These are phyloP conservation scores for Fukomys damarensis DNA, from an alignment of 2,113 vertebrate genomes.

Conservation along the genomic window DNA sequence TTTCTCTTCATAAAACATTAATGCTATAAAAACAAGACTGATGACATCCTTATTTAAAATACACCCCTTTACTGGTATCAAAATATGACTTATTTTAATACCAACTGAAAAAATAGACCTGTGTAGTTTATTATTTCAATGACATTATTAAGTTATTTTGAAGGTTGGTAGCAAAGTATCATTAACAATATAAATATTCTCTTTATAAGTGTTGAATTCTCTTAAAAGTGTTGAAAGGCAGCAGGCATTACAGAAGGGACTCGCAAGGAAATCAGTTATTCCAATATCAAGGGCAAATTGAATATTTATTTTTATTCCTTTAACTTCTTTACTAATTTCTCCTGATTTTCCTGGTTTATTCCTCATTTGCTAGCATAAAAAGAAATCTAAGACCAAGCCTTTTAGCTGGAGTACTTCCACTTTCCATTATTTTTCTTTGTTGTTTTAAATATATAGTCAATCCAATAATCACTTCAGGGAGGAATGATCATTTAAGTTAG, in stretches of 20 bases:
- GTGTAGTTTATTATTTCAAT: slow-evolving; percentile 71
- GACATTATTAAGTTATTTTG: slow-evolving; percentile 76
- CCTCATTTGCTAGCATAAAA: slow-evolving; percentile 68
- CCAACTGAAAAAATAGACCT: slow-evolving; percentile 82
- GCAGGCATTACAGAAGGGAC: slow-evolving; percentile 72
- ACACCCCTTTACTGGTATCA: slow-evolving; percentile 60
- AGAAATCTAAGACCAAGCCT: slow-evolving; percentile 39
- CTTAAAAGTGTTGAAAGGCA: slow-evolving; percentile 80
- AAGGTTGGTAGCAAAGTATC: slow-evolving; percentile 77
- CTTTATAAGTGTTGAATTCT: slow-evolving; percentile 77
- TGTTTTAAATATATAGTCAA: slow-evolving; percentile 56
- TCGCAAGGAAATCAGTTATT: slow-evolving; percentile 67
- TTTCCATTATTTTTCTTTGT: slow-evolving; percentile 60
- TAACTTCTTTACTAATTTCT: slow-evolving; percentile 69
- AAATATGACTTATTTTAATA: slow-evolving; percentile 78
- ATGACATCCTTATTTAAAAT: slow-evolving; percentile 68
- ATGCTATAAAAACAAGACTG: slow-evolving; percentile 72
- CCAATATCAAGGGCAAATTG: slow-evolving; percentile 55
- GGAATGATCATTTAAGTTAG: slow-evolving; percentile 75
- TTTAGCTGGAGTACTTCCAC: slow-evolving; percentile 67
- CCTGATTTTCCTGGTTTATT: slow-evolving; percentile 60
- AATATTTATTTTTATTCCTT: slow-evolving; percentile 72
- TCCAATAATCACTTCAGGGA: slow-evolving; percentile 58
- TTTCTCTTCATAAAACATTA: slow-evolving; percentile 75
- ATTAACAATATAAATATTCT: slow-evolving; percentile 78